Evolutionary conservation across 2,113 vertebrate genomes (phyloP).

Genomic region (Okapia johnstoni): DNA sequence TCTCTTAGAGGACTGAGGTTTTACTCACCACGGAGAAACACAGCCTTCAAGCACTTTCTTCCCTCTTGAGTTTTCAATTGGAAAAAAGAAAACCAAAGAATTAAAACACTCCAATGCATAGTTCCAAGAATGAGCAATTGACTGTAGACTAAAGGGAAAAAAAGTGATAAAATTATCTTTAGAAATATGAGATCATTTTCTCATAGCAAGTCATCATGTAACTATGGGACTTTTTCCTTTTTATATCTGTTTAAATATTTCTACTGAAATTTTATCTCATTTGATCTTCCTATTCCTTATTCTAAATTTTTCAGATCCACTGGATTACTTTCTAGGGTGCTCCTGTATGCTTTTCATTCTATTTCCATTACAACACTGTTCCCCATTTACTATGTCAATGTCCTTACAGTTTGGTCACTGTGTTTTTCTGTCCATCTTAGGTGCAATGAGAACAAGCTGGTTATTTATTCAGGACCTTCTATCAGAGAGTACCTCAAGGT

Average conservation of each 20-base stretch:
- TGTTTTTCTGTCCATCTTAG: not conserved
- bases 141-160: not conserved
- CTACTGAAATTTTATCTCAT: not conserved
- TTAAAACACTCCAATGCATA: not conserved
- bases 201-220: not conserved
- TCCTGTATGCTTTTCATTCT: not conserved
- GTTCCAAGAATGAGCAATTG: not conserved
- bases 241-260: not conserved
- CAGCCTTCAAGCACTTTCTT: not conserved
- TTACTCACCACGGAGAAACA: not conserved
- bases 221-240: not conserved
- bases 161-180: not conserved
- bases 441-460: not conserved
- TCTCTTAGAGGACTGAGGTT: not conserved
- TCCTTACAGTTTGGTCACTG: not conserved
- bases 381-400: not conserved
- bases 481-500: not conserved
- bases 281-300: not conserved
- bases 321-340: not conserved
- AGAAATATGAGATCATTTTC: slow-evolving; percentile 21
- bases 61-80: not conserved
- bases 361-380: not conserved
- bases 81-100: not conserved
- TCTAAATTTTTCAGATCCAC: not conserved
- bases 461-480: not conserved